Evolutionary conservation across 1,140 invertebrate genomes (phyloP).

Genomic region (Drosophila aff.): DNA sequence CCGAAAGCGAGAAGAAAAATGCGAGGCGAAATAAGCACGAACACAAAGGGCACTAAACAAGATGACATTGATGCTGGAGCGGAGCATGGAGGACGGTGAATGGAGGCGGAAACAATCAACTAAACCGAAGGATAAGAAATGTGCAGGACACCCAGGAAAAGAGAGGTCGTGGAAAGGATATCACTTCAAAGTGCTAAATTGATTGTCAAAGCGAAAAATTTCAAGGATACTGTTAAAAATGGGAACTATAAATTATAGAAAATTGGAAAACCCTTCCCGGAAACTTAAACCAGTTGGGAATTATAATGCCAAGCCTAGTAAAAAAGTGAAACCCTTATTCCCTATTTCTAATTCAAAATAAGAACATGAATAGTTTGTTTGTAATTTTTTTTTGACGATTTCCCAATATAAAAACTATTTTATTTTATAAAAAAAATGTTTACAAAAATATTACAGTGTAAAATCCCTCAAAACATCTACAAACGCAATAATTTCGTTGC

Average conservation of each 20-base stretch:
- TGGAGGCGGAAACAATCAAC: conserved; percentile 66
- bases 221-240: conserved; percentile 9
- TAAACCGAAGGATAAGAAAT: conserved; percentile 67
- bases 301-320: background rate
- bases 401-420: background rate
- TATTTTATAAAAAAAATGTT: background rate
- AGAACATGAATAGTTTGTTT: too few species aligned
- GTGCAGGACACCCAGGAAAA: conserved; percentile 35
- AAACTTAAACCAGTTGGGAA: background rate
- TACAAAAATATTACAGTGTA: background rate
- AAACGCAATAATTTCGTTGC: conserved; percentile 56
- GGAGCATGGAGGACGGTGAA: conserved; percentile 1
- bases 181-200: conserved; percentile 35
- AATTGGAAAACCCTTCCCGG: background rate
- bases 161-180: conserved; percentile 15
- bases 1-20: conserved; percentile 32
- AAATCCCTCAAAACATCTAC: conserved; percentile 39
- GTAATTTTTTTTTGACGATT: too few species aligned
- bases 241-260: background rate
- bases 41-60: conserved; percentile 45
- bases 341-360: too few species aligned
- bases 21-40: conserved; percentile 40
- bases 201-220: conserved; percentile 27
- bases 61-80: conserved; percentile 44
- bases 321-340: too few species aligned